These are phyloP conservation scores for Apostichopus japonicus DNA, from an alignment of 35 echinoderm and acorn worm genomes.

Conservation along the genomic window DNA sequence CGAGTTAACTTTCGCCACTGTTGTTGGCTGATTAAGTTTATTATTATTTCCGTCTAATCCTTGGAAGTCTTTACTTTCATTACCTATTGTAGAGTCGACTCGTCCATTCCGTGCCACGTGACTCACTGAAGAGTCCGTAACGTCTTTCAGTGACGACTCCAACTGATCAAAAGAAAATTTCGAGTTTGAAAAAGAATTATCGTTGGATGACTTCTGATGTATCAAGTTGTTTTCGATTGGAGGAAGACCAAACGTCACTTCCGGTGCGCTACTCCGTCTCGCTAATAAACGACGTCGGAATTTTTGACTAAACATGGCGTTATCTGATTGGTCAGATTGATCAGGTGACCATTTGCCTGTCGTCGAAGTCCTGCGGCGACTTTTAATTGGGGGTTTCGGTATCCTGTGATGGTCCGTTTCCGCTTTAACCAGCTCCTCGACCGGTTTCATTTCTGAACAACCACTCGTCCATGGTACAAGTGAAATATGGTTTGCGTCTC, in stretches of 20 bases:
- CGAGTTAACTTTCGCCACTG: not conserved
- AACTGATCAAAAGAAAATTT: not conserved
- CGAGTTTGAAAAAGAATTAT: not conserved
- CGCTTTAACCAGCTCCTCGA: not conserved
- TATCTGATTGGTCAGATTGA: not conserved
- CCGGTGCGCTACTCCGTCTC: not conserved
- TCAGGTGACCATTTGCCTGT: not conserved
- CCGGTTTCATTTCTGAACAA: not conserved
- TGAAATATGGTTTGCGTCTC: too few relatives aligned
- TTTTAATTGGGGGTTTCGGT: not conserved
- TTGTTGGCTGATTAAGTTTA: not conserved
- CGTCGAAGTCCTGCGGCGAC: not conserved
- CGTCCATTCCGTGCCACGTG: not conserved
- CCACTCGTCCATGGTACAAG: too few relatives aligned
- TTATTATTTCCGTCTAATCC: not conserved
- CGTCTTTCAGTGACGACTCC: not conserved
- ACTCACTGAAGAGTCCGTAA: not conserved
- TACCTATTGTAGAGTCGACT: not conserved
- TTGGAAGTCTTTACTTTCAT: not conserved
- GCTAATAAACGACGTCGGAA: conserved; percentile 10
- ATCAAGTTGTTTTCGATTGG: conserved; percentile 4
- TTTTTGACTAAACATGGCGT: not conserved
- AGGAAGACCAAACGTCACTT: conserved; percentile 21
- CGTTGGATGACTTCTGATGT: not conserved
- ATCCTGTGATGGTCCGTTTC: not conserved